Percentiles rank a stretch among this genome's conserved stretches.
Evolutionary conservation across 2,113 vertebrate species (phyloP).

Genomic region (Microcebus ravelobensis): DNA sequence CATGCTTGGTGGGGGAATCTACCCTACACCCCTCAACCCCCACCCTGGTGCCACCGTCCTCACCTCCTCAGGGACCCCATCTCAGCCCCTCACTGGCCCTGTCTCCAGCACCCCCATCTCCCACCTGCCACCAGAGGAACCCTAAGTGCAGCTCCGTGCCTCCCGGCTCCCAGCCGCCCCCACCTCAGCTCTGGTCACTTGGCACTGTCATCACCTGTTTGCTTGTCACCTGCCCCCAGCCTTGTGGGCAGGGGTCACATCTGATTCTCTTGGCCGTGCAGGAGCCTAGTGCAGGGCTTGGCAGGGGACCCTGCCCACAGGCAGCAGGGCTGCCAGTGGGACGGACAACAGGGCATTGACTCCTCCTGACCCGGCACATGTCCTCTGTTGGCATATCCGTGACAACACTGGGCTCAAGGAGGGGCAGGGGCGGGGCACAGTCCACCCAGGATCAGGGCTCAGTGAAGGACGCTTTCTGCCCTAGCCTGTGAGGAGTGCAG

Average conservation of each 20-base stretch:
- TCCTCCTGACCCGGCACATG: not conserved
- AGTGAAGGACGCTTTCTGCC: not conserved
- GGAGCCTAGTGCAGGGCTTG: not conserved
- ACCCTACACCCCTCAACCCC: not conserved
- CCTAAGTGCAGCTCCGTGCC: not conserved
- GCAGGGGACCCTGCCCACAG: constrained; percentile 31
- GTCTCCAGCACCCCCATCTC: not conserved
- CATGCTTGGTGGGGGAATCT: not conserved
- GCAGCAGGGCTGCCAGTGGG: not conserved
- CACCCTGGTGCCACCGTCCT: not conserved
- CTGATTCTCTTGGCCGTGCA: constrained; percentile 10
- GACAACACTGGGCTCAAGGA: not conserved
- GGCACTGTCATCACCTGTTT: not conserved
- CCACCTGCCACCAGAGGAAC: not conserved
- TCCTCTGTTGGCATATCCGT: not conserved
- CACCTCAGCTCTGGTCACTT: not conserved
- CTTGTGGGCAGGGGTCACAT: not conserved
- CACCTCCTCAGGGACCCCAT: not conserved
- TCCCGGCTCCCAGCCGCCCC: not conserved
- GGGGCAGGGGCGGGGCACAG: not conserved
- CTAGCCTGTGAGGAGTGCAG: not conserved
- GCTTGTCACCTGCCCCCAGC: not conserved
- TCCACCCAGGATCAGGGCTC: not conserved
- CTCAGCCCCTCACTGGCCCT: not conserved
- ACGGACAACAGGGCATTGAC: not conserved